These are phyloP conservation scores for Lathamus discolor DNA, from an alignment of 2,113 vertebrate genomes.

Conservation along the genomic window DNA sequence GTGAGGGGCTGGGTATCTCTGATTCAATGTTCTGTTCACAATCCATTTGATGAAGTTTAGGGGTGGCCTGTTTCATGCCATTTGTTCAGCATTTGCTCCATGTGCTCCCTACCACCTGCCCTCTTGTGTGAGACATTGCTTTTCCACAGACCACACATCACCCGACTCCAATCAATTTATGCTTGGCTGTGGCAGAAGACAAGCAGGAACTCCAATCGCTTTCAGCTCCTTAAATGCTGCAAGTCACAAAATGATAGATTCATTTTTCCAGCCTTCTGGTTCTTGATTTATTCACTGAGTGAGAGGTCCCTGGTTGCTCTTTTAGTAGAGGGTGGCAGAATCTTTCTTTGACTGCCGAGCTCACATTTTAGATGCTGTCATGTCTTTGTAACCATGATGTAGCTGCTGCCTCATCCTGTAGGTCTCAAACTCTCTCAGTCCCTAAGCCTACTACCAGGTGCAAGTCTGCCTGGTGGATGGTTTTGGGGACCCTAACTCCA, in stretches of 20 bases:
- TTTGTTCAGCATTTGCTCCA: background rate
- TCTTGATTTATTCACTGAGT: background rate
- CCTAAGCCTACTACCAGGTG: background rate
- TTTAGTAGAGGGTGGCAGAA: background rate
- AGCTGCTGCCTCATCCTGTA: background rate
- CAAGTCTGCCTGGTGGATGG: background rate
- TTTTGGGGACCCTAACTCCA: background rate
- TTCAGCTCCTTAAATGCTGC: background rate
- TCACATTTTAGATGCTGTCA: background rate
- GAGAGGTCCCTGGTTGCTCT: background rate
- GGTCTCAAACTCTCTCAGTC: background rate
- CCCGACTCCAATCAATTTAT: background rate
- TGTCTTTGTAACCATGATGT: background rate
- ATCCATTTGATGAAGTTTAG: background rate
- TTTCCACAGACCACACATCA: background rate
- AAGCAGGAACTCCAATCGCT: background rate
- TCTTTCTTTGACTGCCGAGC: accelerated
- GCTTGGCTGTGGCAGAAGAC: background rate
- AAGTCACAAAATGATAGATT: background rate
- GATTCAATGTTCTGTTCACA: background rate
- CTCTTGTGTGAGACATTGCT: background rate
- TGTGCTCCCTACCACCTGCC: background rate
- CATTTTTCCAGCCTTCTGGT: background rate
- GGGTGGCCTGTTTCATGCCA: background rate
- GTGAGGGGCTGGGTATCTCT: background rate